phyloP scores from a whole-genome alignment of 2,797 vertebrate genomes.

The Agapornis canus region DNA sequence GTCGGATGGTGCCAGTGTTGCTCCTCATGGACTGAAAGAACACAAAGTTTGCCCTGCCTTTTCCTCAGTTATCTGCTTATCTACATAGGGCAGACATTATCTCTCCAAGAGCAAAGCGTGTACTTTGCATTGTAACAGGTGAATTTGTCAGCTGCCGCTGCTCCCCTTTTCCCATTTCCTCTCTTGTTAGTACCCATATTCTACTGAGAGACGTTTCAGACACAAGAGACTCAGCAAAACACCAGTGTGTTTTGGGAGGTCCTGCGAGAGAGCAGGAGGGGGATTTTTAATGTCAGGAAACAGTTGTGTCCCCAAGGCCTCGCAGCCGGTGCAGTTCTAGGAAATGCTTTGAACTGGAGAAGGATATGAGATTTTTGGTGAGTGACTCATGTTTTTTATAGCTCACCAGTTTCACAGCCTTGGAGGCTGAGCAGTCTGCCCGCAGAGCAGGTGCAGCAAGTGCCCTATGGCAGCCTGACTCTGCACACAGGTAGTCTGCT shows the following conservation, averaged over 20 bases:
- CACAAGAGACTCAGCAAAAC: not conserved
- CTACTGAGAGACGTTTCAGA: not conserved
- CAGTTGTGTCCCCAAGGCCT: slow-evolving; percentile 18
- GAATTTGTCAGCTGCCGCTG: not conserved
- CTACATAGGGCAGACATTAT: not conserved
- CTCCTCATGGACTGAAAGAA: not conserved
- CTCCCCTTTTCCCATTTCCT: not conserved
- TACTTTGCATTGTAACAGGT: not conserved
- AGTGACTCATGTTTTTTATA: slow-evolving; percentile 29
- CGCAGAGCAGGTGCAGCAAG: slow-evolving; percentile 13
- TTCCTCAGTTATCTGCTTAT: not conserved
- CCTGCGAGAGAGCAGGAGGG: not conserved
- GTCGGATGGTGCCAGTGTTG: not conserved
- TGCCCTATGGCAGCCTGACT: not conserved
- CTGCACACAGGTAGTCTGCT: not conserved
- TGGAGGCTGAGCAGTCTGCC: slow-evolving; percentile 10
- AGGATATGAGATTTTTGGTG: not conserved
- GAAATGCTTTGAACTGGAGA: slow-evolving; percentile 43
- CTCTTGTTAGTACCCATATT: not conserved
- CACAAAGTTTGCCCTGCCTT: not conserved
- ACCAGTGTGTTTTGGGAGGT: accelerated
- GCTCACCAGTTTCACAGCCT: slow-evolving; percentile 10
- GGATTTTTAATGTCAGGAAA: slow-evolving; percentile 11
- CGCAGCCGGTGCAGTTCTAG: not conserved
- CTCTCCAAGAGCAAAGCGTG: not conserved